Base-by-base conservation (phyloP, 2,797 vertebrate species). In the Karalla daura region DNA sequence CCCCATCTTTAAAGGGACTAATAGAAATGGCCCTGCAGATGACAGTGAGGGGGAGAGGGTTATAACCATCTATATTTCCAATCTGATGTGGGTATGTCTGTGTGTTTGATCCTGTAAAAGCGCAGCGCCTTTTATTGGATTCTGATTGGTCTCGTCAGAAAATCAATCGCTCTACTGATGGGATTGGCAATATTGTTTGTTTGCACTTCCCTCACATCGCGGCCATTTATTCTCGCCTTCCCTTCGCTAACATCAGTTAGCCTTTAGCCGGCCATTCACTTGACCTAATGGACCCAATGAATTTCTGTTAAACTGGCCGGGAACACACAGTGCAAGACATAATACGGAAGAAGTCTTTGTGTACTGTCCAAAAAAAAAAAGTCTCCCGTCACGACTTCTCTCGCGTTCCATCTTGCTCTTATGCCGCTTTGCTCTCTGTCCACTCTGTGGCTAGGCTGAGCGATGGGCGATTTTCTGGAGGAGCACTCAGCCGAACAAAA, bases 401-500 rank as follows among this genome's bases (percentile, higher is more conserved):
- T 67, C 63, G 77, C 53, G 70, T 70, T 86, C 65, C 40, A 56
- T 81, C 74, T 75, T 56, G 39, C 63, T 70, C 70, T 30, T 9
- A 28, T 60, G 15, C 58, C 53, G 39, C 63, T 74, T 71, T 69
- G 60, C 67, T 53, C 55, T 64, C 14, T 20, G 66, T 74, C 73
- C 81, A 65, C 70, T 78, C 70, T 36, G 43, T 12, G 75, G 72
- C 54, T 61, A n/a, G 72, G 54, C 69, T 78, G 79, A 89, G 85
- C 58, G 64, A 87, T 84, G 83, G 80, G 39, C 15, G 73, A 85
- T 89, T 88, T 89, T 87, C 76, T 88, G 72, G 70, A 81, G 78
- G 86, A 76, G 78, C 88, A 83, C 87, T 92, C 83, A 91, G 77
- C 71, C 51, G 59, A 77, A 86, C 74, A 83, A 88, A 92, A 88